Percentiles rank a stretch among this genome's conserved stretches.
Evolutionary conservation across 2,797 vertebrate species (phyloP).

Genomic region (Spatula clypeata): DNA sequence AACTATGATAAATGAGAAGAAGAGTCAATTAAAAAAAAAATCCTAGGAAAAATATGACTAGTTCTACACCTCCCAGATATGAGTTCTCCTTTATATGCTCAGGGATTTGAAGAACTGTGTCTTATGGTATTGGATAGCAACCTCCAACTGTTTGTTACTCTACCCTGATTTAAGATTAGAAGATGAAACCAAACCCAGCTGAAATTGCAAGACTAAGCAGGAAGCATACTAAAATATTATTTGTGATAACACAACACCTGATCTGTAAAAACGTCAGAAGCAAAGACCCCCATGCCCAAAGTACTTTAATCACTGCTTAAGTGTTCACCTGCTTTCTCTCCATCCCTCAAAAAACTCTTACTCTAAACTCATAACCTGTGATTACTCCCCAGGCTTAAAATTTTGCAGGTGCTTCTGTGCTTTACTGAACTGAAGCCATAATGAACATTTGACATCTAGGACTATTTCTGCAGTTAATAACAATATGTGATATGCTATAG

Average conservation of each 20-base stretch:
- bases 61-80: not conserved
- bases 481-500: not conserved
- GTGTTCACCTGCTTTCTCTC: not conserved
- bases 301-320: not conserved
- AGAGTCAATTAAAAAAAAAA: not conserved
- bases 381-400: not conserved
- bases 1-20: not conserved
- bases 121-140: accelerated
- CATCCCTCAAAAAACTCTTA: not conserved
- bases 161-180: not conserved
- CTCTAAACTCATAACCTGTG: not conserved
- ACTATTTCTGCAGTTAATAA: conserved; percentile 30
- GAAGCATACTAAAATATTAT: not conserved
- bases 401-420: conserved; percentile 10
- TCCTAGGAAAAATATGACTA: not conserved
- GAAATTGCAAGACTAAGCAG: not conserved
- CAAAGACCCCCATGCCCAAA: accelerated
- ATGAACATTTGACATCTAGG: not conserved
- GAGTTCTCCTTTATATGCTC: not conserved
- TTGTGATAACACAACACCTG: not conserved
- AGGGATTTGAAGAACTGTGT: not conserved
- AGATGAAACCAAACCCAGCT: not conserved
- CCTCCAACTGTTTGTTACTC: not conserved
- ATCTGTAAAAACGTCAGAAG: not conserved
- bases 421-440: conserved; percentile 18